Percentiles rank a stretch among this genome's conserved stretches.
These are phyloP conservation scores for Colossoma macropomum DNA, from an alignment of 2,113 vertebrate genomes.

Conservation along the genomic window DNA sequence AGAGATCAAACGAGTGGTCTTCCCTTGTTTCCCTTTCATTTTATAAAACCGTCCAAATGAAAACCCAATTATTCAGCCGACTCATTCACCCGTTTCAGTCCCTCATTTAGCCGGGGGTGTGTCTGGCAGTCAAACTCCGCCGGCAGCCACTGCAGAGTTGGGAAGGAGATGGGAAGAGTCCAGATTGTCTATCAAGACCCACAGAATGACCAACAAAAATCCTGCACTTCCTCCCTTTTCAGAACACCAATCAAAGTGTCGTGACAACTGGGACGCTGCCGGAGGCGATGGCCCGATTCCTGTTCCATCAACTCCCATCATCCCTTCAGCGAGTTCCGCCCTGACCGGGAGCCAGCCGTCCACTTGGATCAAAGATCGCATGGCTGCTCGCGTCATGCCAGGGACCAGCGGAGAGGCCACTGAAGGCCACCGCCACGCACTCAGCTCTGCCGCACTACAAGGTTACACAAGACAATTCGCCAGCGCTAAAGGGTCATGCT, in stretches of 20 bases:
- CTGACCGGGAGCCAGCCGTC: not conserved
- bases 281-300: constrained; percentile 3
- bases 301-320: constrained; percentile 3
- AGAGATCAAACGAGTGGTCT: constrained; percentile 4
- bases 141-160: too few relatives aligned
- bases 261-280: not conserved
- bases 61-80: constrained; percentile 15
- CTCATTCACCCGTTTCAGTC: not conserved
- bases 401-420: not conserved
- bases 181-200: not conserved
- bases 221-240: not conserved
- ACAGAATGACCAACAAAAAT: not conserved
- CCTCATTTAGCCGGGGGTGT: constrained; percentile 1
- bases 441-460: not conserved
- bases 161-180: too few relatives aligned
- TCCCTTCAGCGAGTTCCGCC: not conserved
- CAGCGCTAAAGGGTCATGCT: constrained; percentile 14
- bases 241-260: not conserved
- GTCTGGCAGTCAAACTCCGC: too few relatives aligned
- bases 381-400: constrained; percentile 32
- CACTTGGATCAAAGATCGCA: constrained; percentile 25
- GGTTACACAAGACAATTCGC: constrained; percentile 13
- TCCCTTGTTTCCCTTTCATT: not conserved
- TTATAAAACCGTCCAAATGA: constrained; percentile 5
- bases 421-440: not conserved